A percentile compares a stretch with the other conserved stretches of the same genome.
phyloP scores from a whole-genome alignment of 2,113 vertebrate species.

The Engraulis encrasicolus region DNA sequence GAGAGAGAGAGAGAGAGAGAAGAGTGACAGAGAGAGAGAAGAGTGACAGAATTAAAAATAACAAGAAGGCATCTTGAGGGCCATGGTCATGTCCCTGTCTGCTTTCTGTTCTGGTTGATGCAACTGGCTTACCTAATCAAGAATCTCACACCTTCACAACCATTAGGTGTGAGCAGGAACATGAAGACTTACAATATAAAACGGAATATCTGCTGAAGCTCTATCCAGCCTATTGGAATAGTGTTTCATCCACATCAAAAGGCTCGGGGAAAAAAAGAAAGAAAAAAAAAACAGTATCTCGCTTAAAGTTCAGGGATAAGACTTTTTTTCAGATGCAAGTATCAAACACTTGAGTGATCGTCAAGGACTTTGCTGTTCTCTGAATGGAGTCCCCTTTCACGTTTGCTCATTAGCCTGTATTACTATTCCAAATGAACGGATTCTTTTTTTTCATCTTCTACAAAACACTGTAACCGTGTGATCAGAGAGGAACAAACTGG shows the following conservation, averaged over 20 bases:
- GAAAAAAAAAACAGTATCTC: neutral
- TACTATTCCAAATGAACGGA: neutral
- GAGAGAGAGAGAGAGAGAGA: neutral
- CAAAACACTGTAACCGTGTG: neutral
- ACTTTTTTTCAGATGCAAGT: neutral
- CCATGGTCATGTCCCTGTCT: neutral
- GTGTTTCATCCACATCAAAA: neutral
- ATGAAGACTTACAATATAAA: neutral
- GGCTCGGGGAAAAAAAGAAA: neutral
- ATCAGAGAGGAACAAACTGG: no score
- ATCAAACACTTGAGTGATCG: neutral
- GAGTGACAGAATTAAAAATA: constrained; percentile 22
- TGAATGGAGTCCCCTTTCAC: constrained; percentile 9
- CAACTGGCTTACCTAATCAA: neutral
- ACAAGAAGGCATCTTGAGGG: constrained; percentile 24
- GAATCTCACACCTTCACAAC: neutral
- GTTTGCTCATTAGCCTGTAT: constrained; percentile 4
- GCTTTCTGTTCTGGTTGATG: neutral
- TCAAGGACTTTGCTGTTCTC: neutral
- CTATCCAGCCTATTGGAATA: neutral
- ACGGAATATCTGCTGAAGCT: constrained; percentile 6
- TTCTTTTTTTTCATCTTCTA: neutral
- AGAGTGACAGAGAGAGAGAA: constrained; percentile 1
- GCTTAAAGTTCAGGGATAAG: neutral
- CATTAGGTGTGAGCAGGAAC: neutral